These are phyloP conservation scores for Eurystomus glaucurus DNA, from an alignment of 2,797 vertebrate species.

Conservation along the genomic window DNA sequence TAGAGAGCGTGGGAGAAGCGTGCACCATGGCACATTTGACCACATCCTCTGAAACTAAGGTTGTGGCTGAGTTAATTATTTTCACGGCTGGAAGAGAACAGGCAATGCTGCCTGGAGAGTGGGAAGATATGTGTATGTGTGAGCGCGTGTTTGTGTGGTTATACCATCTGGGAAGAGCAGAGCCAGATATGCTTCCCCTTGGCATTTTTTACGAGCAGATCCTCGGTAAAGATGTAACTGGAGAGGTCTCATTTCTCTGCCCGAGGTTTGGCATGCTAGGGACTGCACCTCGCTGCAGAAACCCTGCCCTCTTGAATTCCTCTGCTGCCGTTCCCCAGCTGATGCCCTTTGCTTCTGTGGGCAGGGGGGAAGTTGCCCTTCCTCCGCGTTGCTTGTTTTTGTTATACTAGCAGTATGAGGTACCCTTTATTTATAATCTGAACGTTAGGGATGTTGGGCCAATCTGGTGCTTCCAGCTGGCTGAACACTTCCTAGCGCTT, in stretches of 20 bases:
- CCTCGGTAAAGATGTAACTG: background rate
- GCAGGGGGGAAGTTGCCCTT: slow-evolving; percentile 63
- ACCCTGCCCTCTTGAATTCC: slow-evolving; percentile 32
- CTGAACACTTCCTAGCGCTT: slow-evolving; percentile 38
- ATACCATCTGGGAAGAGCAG: slow-evolving; percentile 55
- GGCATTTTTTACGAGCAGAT: background rate
- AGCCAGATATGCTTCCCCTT: slow-evolving; percentile 25
- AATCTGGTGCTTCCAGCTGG: slow-evolving; percentile 47
- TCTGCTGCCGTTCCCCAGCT: slow-evolving; percentile 37
- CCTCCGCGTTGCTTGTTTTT: slow-evolving; percentile 51
- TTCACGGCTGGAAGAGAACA: slow-evolving; percentile 59
- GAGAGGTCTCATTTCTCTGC: slow-evolving; percentile 5
- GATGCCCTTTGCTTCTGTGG: slow-evolving; percentile 19
- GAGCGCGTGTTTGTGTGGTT: slow-evolving; percentile 56
- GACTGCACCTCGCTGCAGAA: background rate
- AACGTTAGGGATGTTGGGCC: slow-evolving; percentile 16
- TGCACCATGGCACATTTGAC: background rate
- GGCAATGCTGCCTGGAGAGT: slow-evolving; percentile 33
- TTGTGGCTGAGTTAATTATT: slow-evolving; percentile 62
- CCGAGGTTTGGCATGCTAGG: background rate
- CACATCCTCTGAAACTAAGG: slow-evolving; percentile 56
- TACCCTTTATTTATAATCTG: slow-evolving; percentile 56
- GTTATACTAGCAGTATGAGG: slow-evolving; percentile 47
- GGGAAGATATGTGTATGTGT: slow-evolving; percentile 32
- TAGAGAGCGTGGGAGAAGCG: background rate